Evolutionary conservation across 2,797 vertebrate species (phyloP).

Genomic region (Molossus alvarezi): DNA sequence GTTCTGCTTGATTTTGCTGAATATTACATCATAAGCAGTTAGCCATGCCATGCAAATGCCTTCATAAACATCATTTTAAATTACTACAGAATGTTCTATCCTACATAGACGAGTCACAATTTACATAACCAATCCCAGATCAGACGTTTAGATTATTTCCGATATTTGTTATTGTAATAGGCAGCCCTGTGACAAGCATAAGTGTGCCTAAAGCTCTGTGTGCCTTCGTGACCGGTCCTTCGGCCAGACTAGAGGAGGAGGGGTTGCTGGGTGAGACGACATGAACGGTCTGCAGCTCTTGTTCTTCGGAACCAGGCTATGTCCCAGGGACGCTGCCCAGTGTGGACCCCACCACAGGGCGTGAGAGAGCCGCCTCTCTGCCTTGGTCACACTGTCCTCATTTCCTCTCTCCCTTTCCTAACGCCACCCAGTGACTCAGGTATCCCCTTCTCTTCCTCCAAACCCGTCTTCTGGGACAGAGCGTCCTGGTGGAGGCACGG

Average conservation of each 20-base stretch:
- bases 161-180: constrained; percentile 54
- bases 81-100: constrained; percentile 60
- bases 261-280: neutral
- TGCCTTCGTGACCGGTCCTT: constrained; percentile 57
- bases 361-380: neutral
- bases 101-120: constrained; percentile 62
- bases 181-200: neutral
- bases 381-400: neutral
- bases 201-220: neutral
- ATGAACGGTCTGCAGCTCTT: neutral
- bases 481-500: neutral
- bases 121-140: constrained; percentile 76
- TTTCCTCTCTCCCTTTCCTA: neutral
- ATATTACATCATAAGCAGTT: constrained; percentile 49
- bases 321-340: neutral
- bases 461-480: constrained; percentile 1
- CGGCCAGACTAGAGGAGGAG: neutral
- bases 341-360: neutral
- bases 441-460: neutral
- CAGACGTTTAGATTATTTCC: constrained; percentile 66
- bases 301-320: neutral
- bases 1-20: constrained; percentile 74
- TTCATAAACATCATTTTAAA: constrained; percentile 74
- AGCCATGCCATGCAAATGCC: constrained; percentile 43
- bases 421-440: neutral